A percentile compares a stretch with the other conserved stretches of the same genome.
phyloP scores from a whole-genome alignment of 2,797 vertebrate species.

The Crossoptilon crossoptilon region DNA sequence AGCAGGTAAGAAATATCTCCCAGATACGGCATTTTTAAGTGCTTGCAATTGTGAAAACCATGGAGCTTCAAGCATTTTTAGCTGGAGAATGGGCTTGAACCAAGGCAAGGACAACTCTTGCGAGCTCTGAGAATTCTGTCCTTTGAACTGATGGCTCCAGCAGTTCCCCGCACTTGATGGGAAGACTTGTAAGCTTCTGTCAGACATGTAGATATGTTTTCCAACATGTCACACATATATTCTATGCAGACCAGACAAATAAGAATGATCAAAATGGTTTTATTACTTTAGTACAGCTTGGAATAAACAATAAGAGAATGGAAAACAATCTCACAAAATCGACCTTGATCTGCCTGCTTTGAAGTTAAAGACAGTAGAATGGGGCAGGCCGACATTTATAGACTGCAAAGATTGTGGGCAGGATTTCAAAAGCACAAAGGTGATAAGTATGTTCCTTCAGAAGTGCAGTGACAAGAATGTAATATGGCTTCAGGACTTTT shows the following conservation, averaged over 20 bases:
- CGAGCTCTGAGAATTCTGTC: not conserved
- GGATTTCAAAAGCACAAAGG: constrained; percentile 53
- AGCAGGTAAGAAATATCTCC: not conserved
- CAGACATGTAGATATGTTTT: not conserved
- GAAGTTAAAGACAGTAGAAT: constrained; percentile 30
- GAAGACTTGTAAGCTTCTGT: not conserved
- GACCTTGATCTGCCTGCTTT: constrained; percentile 4
- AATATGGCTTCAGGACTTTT: constrained; percentile 12
- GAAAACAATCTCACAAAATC: not conserved
- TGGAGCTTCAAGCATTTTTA: not conserved
- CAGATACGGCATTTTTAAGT: not conserved
- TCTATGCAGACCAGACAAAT: not conserved
- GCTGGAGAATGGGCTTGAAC: not conserved
- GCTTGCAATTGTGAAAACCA: not conserved
- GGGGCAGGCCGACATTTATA: not conserved
- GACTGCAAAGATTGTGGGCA: not conserved
- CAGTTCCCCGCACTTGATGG: not conserved
- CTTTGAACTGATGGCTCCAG: fast-evolving
- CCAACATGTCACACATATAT: not conserved
- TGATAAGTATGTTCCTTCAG: constrained; percentile 11
- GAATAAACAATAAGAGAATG: not conserved
- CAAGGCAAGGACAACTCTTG: not conserved
- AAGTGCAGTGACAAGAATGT: not conserved
- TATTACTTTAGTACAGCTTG: not conserved
- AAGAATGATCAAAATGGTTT: not conserved